Conservation (phyloP, 2,797 vertebrate genomes). For the Eurystomus glaucurus region DNA sequence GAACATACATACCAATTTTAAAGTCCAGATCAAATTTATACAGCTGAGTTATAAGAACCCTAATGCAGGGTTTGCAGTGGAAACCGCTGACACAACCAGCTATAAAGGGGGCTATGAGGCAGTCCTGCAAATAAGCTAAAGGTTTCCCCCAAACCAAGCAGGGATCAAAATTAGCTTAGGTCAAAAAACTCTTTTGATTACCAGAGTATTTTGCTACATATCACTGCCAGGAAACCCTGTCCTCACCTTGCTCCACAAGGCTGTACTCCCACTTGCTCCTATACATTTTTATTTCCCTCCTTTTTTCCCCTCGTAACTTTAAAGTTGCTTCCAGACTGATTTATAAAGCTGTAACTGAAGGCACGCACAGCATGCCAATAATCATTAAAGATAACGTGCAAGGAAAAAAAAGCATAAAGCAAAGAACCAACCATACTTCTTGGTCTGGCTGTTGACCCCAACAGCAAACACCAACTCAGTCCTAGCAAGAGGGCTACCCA, state of each 20-base stretch:
- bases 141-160: constrained; percentile 8
- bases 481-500: neutral
- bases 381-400: rapidly evolving
- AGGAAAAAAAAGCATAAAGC: neutral
- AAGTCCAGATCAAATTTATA: constrained; percentile 63
- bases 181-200: neutral
- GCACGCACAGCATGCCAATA: rapidly evolving
- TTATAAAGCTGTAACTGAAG: neutral
- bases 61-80: constrained; percentile 15
- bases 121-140: neutral
- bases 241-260: rapidly evolving
- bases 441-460: neutral
- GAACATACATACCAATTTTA: constrained; percentile 20
- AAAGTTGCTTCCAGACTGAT: neutral
- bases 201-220: neutral
- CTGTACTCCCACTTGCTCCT: neutral
- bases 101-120: constrained; percentile 35
- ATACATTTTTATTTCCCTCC: neutral
- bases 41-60: constrained; percentile 28
- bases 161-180: neutral
- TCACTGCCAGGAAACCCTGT: neutral
- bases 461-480: neutral
- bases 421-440: neutral
- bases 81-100: constrained; percentile 37
- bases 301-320: neutral